phyloP scores from a whole-genome alignment of 2,113 vertebrate species.

The Oreochromis tanganicae region DNA sequence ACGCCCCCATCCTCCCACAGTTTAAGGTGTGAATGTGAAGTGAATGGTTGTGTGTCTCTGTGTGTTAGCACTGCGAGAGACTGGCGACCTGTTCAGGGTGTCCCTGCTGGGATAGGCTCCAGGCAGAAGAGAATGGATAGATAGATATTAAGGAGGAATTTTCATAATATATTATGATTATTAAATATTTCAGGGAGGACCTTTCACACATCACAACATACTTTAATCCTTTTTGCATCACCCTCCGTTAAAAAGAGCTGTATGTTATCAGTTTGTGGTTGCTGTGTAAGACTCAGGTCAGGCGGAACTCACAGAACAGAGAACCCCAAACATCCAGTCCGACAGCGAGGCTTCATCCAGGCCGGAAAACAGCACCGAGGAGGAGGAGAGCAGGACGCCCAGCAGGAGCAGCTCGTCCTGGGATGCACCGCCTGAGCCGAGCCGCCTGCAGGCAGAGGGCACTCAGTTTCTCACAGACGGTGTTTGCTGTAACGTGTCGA shows the following conservation, averaged over 20 bases:
- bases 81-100: neutral
- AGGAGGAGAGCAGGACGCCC: conserved; percentile 84
- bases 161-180: neutral
- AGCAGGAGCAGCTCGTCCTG: conserved; percentile 90
- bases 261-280: neutral
- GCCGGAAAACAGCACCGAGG: conserved; percentile 85
- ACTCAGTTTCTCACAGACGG: neutral
- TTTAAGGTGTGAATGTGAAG: neutral
- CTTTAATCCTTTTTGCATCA: neutral
- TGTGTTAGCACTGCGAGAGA: neutral
- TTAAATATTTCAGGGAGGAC: neutral
- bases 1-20: neutral
- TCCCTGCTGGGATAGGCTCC: neutral
- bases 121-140: accelerated
- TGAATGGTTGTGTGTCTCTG: neutral
- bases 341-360: conserved; percentile 84
- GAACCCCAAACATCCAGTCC: conserved; percentile 75
- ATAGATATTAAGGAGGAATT: neutral
- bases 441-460: conserved; percentile 69
- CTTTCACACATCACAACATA: neutral
- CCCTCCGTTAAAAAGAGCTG: neutral
- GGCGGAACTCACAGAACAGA: conserved; percentile 86
- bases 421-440: conserved; percentile 78
- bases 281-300: neutral
- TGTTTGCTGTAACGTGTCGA: neutral